Base-by-base conservation (phyloP, 1,140 invertebrate genomes). In the Mylabris phalerata region DNA sequence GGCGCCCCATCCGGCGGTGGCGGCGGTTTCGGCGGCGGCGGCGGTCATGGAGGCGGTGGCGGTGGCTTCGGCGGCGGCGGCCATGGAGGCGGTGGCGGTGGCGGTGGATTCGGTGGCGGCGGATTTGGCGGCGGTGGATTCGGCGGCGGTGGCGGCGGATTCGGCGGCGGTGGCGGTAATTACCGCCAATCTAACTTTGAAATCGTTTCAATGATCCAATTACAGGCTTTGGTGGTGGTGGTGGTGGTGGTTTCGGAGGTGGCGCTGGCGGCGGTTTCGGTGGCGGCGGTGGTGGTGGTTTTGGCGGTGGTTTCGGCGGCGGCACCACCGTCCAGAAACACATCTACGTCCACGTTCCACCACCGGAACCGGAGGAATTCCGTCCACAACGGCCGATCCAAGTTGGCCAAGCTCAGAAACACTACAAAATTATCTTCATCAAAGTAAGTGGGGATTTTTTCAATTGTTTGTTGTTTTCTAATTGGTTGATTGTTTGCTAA, bases 351-450 rank as follows among this genome's bases (percentile, higher is more conserved):
- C 89, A 92, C 68, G 89, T 92, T 11, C 88, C 89, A 40, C 82
- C 72, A 51, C 77, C 75, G 79, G 83, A 78, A 76, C 80, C 80
- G 52, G 78, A 81, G 63, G 82, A 84, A 67, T 78, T 84, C 55
- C 78, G 82, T 7, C 83, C 86, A 5, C 84, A 82, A 68, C 82
- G 82, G 76, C 82, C 76, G 27, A 81, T 84, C 52, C 73, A 76
- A 0, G 77, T 72, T 62, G 78, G 75, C 66, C 76, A 68, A 27
- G 88, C 89, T 7, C 89, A 91, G 71, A 93, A 93, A 69, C 89
- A 93, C 70, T 93, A 92, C 81, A 92, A 92, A 74, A 92, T 93
- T 65, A 88, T 93, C 43, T 92, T 93, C 79, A 93, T 93, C 71
- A 92, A 92, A 64, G 19, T 19, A 19, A 19, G 19, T 2, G 1